phyloP scores from a whole-genome alignment of 2,888 invertebrate species.

The Dione juno region DNA sequence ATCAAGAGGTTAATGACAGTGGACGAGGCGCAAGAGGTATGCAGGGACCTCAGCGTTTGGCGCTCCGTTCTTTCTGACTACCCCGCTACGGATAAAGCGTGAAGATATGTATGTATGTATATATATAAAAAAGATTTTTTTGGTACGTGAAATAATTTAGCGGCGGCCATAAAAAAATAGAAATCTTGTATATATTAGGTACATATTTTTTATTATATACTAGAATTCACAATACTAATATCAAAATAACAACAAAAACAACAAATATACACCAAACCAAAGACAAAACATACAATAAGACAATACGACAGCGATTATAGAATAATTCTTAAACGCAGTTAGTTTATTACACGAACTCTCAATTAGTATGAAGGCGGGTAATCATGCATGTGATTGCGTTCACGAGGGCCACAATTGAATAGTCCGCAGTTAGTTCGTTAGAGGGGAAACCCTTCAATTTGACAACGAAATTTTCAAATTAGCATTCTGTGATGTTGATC shows the following conservation, averaged over 20 bases:
- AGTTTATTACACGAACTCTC: constrained; percentile 25
- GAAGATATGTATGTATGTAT: no score
- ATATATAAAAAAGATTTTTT: no score
- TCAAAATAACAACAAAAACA: not conserved
- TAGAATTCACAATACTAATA: not conserved
- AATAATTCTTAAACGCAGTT: constrained; percentile 15
- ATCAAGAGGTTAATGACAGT: no score
- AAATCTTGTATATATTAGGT: no score
- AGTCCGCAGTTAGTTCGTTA: constrained; percentile 28
- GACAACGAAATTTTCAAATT: constrained; percentile 26
- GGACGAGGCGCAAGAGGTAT: no score
- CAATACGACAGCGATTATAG: constrained; percentile 1
- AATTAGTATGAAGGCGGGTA: constrained; percentile 23
- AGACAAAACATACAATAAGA: no score
- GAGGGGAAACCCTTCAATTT: constrained; percentile 26
- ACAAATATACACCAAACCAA: not conserved
- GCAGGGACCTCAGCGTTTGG: no score
- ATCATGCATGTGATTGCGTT: constrained; percentile 25
- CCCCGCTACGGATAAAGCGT: no score
- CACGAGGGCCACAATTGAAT: constrained; percentile 29
- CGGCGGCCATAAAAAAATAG: no score
- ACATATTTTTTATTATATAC: no score
- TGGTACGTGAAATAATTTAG: no score
- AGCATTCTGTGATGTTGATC: constrained; percentile 16
- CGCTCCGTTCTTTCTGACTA: no score